Conservation (phyloP, 2,113 vertebrate genomes). For the Oceanodroma tethys region DNA sequence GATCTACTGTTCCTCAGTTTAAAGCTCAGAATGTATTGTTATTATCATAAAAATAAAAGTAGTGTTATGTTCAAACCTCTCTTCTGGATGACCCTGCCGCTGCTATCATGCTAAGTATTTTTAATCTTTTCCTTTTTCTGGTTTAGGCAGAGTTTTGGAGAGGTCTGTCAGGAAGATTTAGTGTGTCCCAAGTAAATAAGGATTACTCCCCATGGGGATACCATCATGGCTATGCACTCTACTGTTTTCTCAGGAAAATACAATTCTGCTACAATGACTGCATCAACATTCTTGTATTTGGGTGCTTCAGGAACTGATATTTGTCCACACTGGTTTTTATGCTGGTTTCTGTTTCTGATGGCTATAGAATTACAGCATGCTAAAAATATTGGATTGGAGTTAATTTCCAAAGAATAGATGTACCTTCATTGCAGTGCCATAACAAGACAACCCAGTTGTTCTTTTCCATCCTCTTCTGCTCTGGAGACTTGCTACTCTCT, state of each 20-base stretch:
- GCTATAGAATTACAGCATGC: background rate
- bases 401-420: background rate
- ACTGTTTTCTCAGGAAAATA: background rate
- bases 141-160: background rate
- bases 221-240: background rate
- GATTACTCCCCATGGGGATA: background rate
- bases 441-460: background rate
- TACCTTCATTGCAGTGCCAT: background rate
- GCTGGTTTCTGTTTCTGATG: background rate
- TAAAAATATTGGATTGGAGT: background rate
- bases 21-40: background rate
- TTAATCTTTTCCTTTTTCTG: background rate
- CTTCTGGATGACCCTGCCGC: background rate
- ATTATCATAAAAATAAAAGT: background rate
- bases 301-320: background rate
- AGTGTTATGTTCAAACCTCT: background rate
- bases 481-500: background rate
- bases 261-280: background rate
- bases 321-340: background rate
- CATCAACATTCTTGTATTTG: background rate
- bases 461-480: background rate
- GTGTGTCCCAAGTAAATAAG: background rate
- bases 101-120: background rate
- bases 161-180: background rate
- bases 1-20: background rate